Conservation (phyloP, 1,140 invertebrate genomes). For the Penaeus japonicus region DNA sequence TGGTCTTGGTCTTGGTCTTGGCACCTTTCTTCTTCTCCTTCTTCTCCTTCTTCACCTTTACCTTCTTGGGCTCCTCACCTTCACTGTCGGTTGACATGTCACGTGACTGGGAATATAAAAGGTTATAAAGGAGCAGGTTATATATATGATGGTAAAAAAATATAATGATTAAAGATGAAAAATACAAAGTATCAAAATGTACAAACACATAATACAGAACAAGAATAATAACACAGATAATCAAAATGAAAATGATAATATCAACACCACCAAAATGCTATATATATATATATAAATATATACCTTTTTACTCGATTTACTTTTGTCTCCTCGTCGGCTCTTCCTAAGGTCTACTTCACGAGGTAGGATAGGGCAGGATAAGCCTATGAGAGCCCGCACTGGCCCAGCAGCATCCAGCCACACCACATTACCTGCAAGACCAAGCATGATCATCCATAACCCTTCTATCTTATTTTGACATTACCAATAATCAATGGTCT, state of each 20-base stretch:
- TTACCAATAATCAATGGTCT: not conserved
- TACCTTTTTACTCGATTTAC: not conserved
- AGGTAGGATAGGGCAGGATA: conserved; percentile 9
- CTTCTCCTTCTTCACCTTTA: conserved; percentile 14
- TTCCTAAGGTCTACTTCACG: conserved; percentile 17
- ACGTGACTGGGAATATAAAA: not conserved
- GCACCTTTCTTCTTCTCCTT: not conserved
- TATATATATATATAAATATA: not conserved
- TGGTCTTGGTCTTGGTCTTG: not conserved
- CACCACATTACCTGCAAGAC: conserved; percentile 10
- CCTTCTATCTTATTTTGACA: not conserved
- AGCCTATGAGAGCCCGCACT: conserved; percentile 8
- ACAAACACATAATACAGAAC: too few relatives aligned
- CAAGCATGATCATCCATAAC: not conserved
- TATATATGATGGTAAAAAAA: too few relatives aligned
- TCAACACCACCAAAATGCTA: not conserved
- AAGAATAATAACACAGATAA: too few relatives aligned
- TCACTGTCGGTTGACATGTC: not conserved
- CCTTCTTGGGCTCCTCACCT: not conserved
- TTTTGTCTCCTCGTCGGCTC: not conserved
- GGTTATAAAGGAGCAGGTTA: not conserved
- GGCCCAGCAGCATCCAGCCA: conserved; percentile 8
- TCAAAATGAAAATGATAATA: too few relatives aligned
- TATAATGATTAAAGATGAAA: too few relatives aligned
- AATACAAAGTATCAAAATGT: too few relatives aligned